These are phyloP conservation scores for Acanthochromis polyacanthus DNA, from an alignment of 2,113 vertebrate genomes.

Conservation along the genomic window DNA sequence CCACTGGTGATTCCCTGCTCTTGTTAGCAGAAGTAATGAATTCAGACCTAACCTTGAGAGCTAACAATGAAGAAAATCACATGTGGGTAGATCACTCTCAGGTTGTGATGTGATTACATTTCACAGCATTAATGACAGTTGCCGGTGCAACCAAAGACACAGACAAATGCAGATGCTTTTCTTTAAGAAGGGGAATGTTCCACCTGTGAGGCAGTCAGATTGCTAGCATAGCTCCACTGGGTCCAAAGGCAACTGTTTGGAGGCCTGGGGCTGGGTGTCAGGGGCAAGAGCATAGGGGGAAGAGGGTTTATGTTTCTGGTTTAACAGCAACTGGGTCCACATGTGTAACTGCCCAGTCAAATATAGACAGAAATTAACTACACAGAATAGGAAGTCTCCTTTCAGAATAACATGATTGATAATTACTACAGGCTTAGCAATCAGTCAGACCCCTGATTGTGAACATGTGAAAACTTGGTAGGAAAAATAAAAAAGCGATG, in stretches of 20 bases:
- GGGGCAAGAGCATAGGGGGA: constrained; percentile 34
- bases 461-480: background rate
- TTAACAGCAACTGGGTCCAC: constrained; percentile 51
- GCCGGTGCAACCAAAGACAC: constrained; percentile 8
- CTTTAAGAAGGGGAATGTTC: constrained; percentile 66
- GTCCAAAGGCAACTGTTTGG: constrained; percentile 71
- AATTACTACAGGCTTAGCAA: background rate
- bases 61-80: constrained; percentile 18
- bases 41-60: constrained; percentile 21
- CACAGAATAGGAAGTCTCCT: background rate
- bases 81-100: background rate
- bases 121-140: constrained; percentile 37
- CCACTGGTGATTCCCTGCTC: constrained; percentile 4
- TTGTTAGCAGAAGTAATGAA: constrained; percentile 42
- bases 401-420: background rate
- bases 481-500: background rate
- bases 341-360: constrained; percentile 17
- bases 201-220: constrained; percentile 68
- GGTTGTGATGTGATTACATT: constrained; percentile 11
- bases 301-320: constrained; percentile 49
- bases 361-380: constrained; percentile 10
- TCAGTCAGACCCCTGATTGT: constrained; percentile 22
- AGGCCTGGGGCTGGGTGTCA: constrained; percentile 43
- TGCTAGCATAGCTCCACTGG: constrained; percentile 63
- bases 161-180: constrained; percentile 39